Conservation (phyloP, 2,113 vertebrate species). For the Balaeniceps rex region DNA sequence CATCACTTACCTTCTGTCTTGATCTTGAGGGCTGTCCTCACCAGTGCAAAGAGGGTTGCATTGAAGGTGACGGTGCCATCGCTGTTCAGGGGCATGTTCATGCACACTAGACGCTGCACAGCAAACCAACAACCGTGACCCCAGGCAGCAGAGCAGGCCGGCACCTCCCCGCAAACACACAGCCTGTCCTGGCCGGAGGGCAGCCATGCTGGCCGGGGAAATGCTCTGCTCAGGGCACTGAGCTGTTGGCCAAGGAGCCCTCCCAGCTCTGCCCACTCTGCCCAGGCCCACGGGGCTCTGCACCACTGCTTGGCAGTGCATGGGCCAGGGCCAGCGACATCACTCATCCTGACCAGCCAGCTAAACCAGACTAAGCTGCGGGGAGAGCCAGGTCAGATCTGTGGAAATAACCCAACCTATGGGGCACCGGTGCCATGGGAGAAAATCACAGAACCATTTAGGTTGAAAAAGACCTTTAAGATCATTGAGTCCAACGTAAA, state of each 20-base stretch:
- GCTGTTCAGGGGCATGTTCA: slow-evolving; percentile 99
- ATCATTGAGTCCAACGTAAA: background rate
- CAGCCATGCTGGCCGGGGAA: fast-evolving
- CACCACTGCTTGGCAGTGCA: background rate
- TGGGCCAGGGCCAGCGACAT: background rate
- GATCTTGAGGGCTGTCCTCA: slow-evolving; percentile 96
- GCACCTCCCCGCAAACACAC: background rate
- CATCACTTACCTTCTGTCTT: slow-evolving; percentile 90
- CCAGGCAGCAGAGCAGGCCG: background rate
- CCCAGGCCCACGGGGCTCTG: background rate
- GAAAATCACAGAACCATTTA: background rate
- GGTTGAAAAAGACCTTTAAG: background rate
- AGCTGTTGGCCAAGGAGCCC: background rate
- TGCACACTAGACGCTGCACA: slow-evolving; percentile 88
- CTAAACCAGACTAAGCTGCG: background rate
- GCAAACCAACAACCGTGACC: background rate
- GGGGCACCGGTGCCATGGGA: background rate
- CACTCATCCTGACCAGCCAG: background rate
- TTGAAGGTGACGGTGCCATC: slow-evolving; percentile 98
- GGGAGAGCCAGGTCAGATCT: background rate
- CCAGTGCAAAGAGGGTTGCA: slow-evolving; percentile 93
- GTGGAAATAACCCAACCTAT: background rate
- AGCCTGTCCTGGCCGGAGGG: background rate
- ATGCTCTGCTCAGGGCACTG: background rate
- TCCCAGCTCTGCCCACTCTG: background rate